Percentiles rank a stretch among this genome's conserved stretches.
phyloP scores from a whole-genome alignment of 2,888 invertebrate species.

The Frankliniella fusca region DNA sequence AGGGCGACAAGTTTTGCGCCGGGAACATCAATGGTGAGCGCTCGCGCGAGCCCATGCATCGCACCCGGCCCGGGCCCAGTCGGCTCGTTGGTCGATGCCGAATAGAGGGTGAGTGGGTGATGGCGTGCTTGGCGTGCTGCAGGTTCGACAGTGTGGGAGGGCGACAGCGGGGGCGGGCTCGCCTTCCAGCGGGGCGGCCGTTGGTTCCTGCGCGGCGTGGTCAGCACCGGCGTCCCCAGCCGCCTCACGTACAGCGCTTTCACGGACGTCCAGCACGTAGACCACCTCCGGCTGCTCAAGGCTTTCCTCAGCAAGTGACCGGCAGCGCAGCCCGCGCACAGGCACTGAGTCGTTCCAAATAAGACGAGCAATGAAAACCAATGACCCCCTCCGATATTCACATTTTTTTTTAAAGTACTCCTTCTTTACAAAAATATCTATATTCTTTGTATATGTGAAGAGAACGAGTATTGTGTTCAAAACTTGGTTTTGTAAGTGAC shows the following conservation, averaged over 20 bases:
- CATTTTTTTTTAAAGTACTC: no score
- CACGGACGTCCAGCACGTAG: background rate
- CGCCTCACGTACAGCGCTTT: background rate
- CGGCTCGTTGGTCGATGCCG: background rate
- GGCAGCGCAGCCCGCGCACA: no score
- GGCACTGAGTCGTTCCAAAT: no score
- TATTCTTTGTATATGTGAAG: no score
- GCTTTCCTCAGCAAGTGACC: background rate
- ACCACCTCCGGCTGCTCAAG: background rate
- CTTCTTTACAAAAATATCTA: no score
- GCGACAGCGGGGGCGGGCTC: conserved; percentile 42
- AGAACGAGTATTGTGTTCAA: no score
- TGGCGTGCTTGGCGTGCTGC: background rate
- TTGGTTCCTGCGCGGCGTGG: conserved; percentile 42
- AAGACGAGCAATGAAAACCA: no score
- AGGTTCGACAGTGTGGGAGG: conserved; percentile 42
- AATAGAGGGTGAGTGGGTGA: background rate
- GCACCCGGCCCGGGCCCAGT: background rate
- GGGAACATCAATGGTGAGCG: conserved; percentile 40
- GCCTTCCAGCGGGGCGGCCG: conserved; percentile 38
- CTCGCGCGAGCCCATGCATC: background rate
- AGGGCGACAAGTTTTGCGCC: conserved; percentile 43
- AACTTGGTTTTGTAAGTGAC: no score
- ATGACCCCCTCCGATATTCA: no score
- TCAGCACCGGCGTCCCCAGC: conserved; percentile 36